phyloP scores from a whole-genome alignment of 2,888 invertebrate genomes.

The Parochlus steinenii region DNA sequence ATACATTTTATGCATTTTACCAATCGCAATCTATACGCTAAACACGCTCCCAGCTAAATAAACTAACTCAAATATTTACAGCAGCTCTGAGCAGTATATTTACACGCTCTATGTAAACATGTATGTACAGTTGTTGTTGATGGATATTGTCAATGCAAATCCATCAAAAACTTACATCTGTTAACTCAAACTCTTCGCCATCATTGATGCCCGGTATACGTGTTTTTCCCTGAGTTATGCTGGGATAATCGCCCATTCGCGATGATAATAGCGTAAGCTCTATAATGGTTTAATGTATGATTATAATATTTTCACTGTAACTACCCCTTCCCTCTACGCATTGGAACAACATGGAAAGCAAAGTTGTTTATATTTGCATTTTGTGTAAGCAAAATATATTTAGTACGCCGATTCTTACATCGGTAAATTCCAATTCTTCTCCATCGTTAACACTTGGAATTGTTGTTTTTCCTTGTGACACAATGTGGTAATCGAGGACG shows the following conservation, averaged over 20 bases:
- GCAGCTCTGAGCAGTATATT: background rate
- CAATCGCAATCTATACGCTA: constrained; percentile 9
- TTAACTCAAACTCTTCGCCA: constrained; percentile 69
- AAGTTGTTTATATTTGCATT: too few relatives aligned
- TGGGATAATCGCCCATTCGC: constrained; percentile 75
- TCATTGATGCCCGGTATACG: constrained; percentile 93
- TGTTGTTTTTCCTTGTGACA: constrained; percentile 75
- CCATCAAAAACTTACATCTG: constrained; percentile 58
- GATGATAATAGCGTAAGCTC: constrained; percentile 68
- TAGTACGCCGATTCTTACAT: too few relatives aligned
- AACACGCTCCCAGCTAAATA: constrained; percentile 14
- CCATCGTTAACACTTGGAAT: constrained; percentile 76
- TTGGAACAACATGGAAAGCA: too few relatives aligned
- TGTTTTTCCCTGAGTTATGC: constrained; percentile 88
- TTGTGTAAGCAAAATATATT: too few relatives aligned
- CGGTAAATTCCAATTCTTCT: constrained; percentile 60
- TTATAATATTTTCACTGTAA: too few relatives aligned
- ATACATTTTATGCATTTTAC: constrained; percentile 2
- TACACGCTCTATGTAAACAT: background rate
- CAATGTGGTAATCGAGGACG: constrained; percentile 62
- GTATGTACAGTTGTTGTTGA: background rate
- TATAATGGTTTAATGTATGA: constrained; percentile 30
- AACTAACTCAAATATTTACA: background rate
- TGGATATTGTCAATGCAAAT: background rate
- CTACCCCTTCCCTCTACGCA: too few relatives aligned